These are phyloP conservation scores for Panurus biarmicus DNA, from an alignment of 2,113 vertebrate species.

Conservation along the genomic window DNA sequence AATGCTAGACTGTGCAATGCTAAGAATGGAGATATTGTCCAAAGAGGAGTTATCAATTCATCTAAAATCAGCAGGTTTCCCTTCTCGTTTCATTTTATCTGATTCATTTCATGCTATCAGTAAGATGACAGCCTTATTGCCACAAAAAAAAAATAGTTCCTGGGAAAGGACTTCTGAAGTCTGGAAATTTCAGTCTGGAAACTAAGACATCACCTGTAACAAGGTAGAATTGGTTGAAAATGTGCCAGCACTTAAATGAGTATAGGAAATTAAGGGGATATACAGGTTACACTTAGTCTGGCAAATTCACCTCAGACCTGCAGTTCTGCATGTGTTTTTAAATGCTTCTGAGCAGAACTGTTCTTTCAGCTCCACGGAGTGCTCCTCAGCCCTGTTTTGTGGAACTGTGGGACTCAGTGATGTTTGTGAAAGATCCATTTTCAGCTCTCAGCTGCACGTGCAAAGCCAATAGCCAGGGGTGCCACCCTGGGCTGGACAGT, in stretches of 20 bases:
- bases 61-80: constrained; percentile 1
- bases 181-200: neutral
- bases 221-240: neutral
- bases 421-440: neutral
- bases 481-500: neutral
- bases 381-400: neutral
- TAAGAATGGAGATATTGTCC: constrained; percentile 1
- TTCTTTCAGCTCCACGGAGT: neutral
- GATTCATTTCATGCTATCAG: neutral
- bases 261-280: neutral
- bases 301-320: neutral
- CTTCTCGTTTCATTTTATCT: neutral
- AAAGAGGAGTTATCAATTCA: neutral
- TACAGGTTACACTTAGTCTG: neutral
- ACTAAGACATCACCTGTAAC: constrained; percentile 26
- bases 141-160: neutral
- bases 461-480: neutral
- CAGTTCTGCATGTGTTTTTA: constrained; percentile 1
- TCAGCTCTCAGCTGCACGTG: neutral
- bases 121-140: neutral
- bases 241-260: neutral
- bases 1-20: neutral
- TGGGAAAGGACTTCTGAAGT: neutral
- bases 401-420: neutral
- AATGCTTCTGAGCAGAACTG: neutral